phyloP scores from a whole-genome alignment of 2,888 invertebrate genomes.

The Crematogaster levior region DNA sequence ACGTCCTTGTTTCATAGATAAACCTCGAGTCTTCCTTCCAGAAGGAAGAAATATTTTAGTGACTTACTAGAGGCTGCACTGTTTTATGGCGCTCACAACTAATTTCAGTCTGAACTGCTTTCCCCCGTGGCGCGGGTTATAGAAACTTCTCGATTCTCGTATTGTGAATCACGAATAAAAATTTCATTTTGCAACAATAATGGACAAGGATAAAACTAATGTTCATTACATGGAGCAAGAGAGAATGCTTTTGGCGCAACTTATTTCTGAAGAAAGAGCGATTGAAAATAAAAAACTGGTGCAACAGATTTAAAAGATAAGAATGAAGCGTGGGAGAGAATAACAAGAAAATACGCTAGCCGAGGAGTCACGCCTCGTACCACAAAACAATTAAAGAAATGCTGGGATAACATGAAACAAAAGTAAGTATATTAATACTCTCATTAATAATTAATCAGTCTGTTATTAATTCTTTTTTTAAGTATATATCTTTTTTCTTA shows the following conservation, averaged over 20 bases:
- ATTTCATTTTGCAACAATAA: too few relatives aligned
- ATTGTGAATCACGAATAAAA: too few relatives aligned
- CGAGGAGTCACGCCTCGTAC: background rate
- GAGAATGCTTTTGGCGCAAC: background rate
- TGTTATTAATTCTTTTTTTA: too few relatives aligned
- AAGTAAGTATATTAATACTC: background rate
- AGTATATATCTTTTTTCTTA: background rate
- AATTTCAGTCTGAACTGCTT: too few relatives aligned
- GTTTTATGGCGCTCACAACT: too few relatives aligned
- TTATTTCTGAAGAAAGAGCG: background rate
- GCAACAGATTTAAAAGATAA: background rate
- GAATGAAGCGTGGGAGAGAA: background rate
- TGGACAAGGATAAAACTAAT: background rate
- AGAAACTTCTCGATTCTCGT: too few relatives aligned
- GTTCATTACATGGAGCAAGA: background rate
- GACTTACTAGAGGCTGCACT: too few relatives aligned
- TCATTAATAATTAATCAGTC: background rate
- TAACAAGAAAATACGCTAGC: background rate
- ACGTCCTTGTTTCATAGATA: too few relatives aligned
- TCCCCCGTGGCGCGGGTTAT: too few relatives aligned
- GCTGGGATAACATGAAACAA: constrained; percentile 11
- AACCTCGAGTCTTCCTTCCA: too few relatives aligned
- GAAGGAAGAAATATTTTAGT: too few relatives aligned
- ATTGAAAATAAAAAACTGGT: constrained; percentile 6
- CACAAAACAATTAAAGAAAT: background rate